Evolutionary conservation across 2,113 vertebrate species (phyloP).

Genomic region (Rhagologus leucostigma): DNA sequence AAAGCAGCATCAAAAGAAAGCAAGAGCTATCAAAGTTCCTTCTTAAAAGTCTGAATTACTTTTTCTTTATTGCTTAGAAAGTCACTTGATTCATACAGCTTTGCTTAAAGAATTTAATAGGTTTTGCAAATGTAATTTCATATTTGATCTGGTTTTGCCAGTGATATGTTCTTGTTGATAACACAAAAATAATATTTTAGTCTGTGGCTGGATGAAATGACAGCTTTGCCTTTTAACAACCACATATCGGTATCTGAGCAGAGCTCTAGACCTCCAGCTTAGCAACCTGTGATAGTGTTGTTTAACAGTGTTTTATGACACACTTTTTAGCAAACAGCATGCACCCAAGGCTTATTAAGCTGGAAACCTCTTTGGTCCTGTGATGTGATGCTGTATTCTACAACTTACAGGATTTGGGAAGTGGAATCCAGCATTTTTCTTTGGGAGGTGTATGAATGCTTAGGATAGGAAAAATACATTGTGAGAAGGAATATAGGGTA

Average conservation of each 20-base stretch:
- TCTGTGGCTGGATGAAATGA: not conserved
- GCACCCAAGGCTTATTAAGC: not conserved
- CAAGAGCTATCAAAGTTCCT: not conserved
- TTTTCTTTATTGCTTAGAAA: not conserved
- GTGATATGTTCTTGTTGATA: not conserved
- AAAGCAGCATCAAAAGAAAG: not conserved
- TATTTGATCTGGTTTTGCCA: not conserved
- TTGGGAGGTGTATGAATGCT: not conserved
- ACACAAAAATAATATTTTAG: not conserved
- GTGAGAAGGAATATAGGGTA: not conserved
- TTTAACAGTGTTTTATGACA: not conserved
- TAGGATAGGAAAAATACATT: not conserved
- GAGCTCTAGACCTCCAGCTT: not conserved
- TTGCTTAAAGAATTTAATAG: not conserved
- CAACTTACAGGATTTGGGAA: not conserved
- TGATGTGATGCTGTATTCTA: not conserved
- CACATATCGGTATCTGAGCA: not conserved
- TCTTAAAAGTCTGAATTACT: not conserved
- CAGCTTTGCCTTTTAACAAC: not conserved
- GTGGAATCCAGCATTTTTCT: not conserved
- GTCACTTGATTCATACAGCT: not conserved
- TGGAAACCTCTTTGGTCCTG: not conserved
- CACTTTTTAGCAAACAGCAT: not conserved
- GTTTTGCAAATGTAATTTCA: not conserved
- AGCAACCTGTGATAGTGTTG: not conserved